phyloP scores from a whole-genome alignment of 1,140 invertebrate genomes.

The Thaumetopoea pityocampa region DNA sequence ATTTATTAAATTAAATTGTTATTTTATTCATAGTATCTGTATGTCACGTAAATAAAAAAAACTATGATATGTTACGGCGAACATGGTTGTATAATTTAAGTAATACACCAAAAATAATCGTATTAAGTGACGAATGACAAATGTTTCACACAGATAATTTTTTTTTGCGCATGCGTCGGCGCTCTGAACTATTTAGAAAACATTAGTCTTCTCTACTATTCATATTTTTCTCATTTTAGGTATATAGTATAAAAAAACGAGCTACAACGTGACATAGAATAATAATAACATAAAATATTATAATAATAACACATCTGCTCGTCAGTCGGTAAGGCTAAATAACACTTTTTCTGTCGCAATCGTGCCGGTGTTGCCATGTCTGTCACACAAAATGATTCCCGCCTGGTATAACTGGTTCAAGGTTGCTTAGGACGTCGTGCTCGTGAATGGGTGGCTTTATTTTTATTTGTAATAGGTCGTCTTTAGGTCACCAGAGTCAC shows the following conservation, averaged over 20 bases:
- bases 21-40: no score
- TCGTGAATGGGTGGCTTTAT: conserved; percentile 63
- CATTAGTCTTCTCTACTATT: no score
- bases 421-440: conserved; percentile 43
- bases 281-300: conserved; percentile 57
- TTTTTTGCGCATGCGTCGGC: no score
- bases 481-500: conserved; percentile 59
- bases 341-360: conserved; percentile 46
- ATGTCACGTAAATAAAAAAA: no score
- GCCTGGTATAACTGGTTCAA: conserved; percentile 70
- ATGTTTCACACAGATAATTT: no score
- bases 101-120: no score
- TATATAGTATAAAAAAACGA: conserved; percentile 2
- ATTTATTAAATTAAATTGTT: no score
- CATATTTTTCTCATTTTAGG: no score
- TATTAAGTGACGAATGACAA: no score
- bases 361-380: conserved; percentile 55
- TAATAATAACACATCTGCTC: conserved; percentile 69
- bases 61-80: no score
- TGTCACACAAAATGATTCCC: conserved; percentile 51
- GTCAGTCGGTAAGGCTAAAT: conserved; percentile 53
- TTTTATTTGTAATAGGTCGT: conserved; percentile 60
- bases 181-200: no score
- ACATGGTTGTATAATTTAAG: no score
- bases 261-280: conserved; percentile 16